phyloP scores from a whole-genome alignment of 2,113 vertebrate species.

The Pseudonaja textilis region DNA sequence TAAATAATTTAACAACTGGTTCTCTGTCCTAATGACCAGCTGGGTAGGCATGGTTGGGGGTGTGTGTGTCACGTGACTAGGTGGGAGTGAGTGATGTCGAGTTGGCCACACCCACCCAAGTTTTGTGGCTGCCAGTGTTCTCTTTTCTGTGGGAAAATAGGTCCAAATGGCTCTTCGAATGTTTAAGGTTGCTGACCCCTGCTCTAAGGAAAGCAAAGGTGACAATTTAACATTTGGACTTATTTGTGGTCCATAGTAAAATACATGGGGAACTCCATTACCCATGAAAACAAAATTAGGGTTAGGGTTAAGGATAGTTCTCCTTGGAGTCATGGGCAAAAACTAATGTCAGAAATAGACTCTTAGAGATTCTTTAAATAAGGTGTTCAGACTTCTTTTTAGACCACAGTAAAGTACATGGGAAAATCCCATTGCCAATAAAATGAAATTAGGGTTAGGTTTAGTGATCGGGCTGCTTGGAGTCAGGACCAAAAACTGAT shows the following conservation, averaged over 20 bases:
- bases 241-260: not conserved
- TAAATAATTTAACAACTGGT: too few species aligned
- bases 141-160: too few species aligned
- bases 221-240: not conserved
- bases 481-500: not conserved
- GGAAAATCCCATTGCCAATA: not conserved
- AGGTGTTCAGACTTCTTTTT: not conserved
- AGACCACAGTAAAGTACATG: not conserved
- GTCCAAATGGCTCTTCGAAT: too few species aligned
- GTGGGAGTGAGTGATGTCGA: too few species aligned
- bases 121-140: too few species aligned
- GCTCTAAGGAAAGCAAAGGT: not conserved
- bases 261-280: not conserved
- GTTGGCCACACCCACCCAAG: too few species aligned
- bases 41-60: too few species aligned
- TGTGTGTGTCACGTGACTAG: too few species aligned
- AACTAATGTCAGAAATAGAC: not conserved
- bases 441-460: not conserved
- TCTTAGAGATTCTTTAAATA: not conserved
- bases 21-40: too few species aligned
- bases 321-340: not conserved
- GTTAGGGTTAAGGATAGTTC: not conserved
- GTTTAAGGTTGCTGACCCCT: too few species aligned
- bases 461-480: not conserved
- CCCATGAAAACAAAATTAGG: not conserved